A percentile compares a stretch with the other conserved stretches of the same genome.
phyloP scores from a whole-genome alignment of 2,888 invertebrate genomes.

The Heteromyza rotundicornis region DNA sequence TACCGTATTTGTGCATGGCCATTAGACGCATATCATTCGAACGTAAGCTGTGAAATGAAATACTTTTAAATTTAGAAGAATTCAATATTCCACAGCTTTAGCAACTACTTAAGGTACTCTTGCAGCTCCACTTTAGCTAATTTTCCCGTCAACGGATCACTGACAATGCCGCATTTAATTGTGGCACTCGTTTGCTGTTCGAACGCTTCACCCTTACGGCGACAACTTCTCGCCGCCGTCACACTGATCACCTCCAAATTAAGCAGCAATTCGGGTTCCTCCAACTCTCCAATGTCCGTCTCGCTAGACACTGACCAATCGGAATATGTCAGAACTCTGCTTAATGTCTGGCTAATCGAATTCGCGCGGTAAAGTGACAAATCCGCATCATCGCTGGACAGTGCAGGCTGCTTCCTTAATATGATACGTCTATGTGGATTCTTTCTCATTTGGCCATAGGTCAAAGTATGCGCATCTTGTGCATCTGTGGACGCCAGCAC shows the following conservation, averaged over 20 bases:
- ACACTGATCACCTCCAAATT: constrained; percentile 36
- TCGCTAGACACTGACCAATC: too few species aligned
- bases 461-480: too few species aligned
- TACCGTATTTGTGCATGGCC: constrained; percentile 73
- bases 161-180: constrained; percentile 67
- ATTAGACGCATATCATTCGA: constrained; percentile 70
- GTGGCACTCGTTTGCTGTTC: constrained; percentile 36
- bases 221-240: constrained; percentile 21
- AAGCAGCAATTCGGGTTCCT: background rate
- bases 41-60: constrained; percentile 63
- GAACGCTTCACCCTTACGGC: background rate
- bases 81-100: constrained; percentile 35
- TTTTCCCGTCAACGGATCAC: constrained; percentile 66
- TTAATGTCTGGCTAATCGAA: constrained; percentile 36
- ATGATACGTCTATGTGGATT: constrained; percentile 2
- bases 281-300: too few species aligned
- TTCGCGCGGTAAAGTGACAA: constrained; percentile 44
- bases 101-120: constrained; percentile 42
- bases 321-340: constrained; percentile 41
- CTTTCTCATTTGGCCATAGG: constrained; percentile 31
- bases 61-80: background rate
- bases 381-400: constrained; percentile 11
- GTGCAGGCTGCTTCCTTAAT: constrained; percentile 10
- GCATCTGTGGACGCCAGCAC: constrained; percentile 30
- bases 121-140: constrained; percentile 61